Base-by-base conservation (phyloP, 2,888 invertebrate genomes). In the Pristionchus japonicus region DNA sequence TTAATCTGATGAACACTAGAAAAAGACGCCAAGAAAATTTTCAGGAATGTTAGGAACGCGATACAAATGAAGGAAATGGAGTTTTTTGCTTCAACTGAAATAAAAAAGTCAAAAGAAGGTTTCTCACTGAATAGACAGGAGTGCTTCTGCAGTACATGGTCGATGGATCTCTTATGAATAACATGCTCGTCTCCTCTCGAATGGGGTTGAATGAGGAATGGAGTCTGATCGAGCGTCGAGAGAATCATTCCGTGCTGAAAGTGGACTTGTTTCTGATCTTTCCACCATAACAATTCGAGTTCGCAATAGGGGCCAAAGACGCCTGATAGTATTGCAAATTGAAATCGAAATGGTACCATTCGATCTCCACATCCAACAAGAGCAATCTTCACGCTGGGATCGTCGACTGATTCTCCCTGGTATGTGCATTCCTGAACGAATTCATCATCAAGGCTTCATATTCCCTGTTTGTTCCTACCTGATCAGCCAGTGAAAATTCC, bases 191-290 rank as follows among this genome's bases (percentile, higher is more conserved):
- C 86, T 20, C 34, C 31, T 15, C 43, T 27, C 43, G 70, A 89
- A 85, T 91, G 89, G 57, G 92, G 90, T 86, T 92, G 92, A 86
- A 93, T 91, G 70, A 92, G 89, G 70, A 90, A 90, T 87, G 91
- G 91, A 40, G 90, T 90, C 15, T 91, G 92, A n/a, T 88, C 86
- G 11, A 88, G 88, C 9, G 77, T 77, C 34, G 91, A 90, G 23
- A 91, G 88, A 61, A 93, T 89, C 90, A 93, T 89, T 52, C 92
- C 93, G 74, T 91, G 89, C 92, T 92, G 88, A 9, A 57, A 70
- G 34, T 31, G 31, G 4, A 23, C 13, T 34, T 37, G 23, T 34
- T 80, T 3, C 27, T n/a, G n/a, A n/a, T n/a, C n/a, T n/a, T n/a
- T n/a, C n/a, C n/a, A n/a, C n/a, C n/a, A n/a, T n/a, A n/a, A n/a